phyloP scores from a whole-genome alignment of 2,113 vertebrate genomes.

The Mirza zaza region DNA sequence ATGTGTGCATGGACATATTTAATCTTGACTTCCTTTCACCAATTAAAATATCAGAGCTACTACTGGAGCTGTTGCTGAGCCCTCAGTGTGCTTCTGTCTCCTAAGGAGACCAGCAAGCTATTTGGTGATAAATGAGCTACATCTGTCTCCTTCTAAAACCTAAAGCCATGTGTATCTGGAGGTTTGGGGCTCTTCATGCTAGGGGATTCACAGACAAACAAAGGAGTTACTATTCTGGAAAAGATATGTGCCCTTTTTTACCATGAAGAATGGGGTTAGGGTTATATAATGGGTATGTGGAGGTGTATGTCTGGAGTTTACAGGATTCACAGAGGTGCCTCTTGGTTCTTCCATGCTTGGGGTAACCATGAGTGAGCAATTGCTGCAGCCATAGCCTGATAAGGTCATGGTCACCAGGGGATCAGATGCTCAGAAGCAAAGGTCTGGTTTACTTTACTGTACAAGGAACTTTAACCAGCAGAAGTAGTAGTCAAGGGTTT shows the following conservation, averaged over 20 bases:
- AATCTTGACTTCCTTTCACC: not conserved
- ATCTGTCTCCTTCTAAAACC: not conserved
- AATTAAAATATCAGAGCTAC: not conserved
- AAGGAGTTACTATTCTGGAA: not conserved
- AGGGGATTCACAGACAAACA: not conserved
- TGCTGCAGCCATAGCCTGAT: not conserved
- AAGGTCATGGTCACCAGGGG: too few relatives aligned
- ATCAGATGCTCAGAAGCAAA: not conserved
- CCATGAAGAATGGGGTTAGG: not conserved
- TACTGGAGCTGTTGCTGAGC: too few relatives aligned
- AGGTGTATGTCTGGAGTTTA: not conserved
- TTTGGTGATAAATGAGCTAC: not conserved
- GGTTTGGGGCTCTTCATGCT: not conserved
- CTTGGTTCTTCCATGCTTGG: not conserved
- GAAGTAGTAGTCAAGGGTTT: not conserved
- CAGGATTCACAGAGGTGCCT: too few relatives aligned
- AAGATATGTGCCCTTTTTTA: not conserved
- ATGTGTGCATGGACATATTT: too few relatives aligned
- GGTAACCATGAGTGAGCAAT: not conserved
- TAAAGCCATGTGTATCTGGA: not conserved
- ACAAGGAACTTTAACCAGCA: not conserved
- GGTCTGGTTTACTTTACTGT: not conserved
- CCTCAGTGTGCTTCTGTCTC: not conserved
- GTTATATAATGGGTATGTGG: too few relatives aligned
- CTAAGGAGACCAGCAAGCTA: not conserved